A percentile compares a stretch with the other conserved stretches of the same genome.
Conservation (phyloP, 2,888 invertebrate species). For the Vesta saturnalis region DNA sequence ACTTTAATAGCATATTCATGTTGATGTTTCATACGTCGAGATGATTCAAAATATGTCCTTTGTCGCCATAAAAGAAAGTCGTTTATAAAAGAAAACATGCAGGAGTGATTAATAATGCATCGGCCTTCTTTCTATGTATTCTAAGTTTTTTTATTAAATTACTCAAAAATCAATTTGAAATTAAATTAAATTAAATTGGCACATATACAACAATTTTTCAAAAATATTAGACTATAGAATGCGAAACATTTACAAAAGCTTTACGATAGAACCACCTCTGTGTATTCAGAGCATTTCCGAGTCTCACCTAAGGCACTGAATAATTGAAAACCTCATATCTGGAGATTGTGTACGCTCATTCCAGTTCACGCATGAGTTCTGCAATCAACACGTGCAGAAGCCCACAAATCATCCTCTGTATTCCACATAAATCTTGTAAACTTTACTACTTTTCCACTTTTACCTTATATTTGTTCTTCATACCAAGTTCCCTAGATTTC, state of each 20-base stretch:
- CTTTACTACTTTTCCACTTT: constrained; percentile 37
- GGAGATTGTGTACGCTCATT: constrained; percentile 47
- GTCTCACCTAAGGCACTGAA: constrained; percentile 45
- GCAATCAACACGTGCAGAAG: constrained; percentile 42
- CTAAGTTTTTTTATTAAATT: no score
- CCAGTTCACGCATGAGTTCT: constrained; percentile 44
- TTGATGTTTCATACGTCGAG: no score
- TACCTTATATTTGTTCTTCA: constrained; percentile 32
- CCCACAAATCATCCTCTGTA: constrained; percentile 38
- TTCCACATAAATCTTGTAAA: constrained; percentile 41
- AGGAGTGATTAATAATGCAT: no score
- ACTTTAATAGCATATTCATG: no score
- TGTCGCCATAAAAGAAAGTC: no score
- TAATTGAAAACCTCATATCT: constrained; percentile 49
- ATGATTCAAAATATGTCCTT: no score
- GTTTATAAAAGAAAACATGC: no score
- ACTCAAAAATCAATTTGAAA: no score
- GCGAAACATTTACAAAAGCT: constrained; percentile 23
- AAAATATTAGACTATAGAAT: constrained; percentile 9
- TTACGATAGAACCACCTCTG: constrained; percentile 28
- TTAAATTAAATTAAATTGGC: no score
- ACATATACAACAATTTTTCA: not conserved
- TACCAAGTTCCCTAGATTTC: constrained; percentile 18
- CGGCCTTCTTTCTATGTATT: no score
- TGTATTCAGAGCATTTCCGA: constrained; percentile 43